A percentile compares a stretch with the other conserved stretches of the same genome.
These are phyloP conservation scores for Enteromius treurensis DNA, from an alignment of 2,797 vertebrate species.

Conservation along the genomic window DNA sequence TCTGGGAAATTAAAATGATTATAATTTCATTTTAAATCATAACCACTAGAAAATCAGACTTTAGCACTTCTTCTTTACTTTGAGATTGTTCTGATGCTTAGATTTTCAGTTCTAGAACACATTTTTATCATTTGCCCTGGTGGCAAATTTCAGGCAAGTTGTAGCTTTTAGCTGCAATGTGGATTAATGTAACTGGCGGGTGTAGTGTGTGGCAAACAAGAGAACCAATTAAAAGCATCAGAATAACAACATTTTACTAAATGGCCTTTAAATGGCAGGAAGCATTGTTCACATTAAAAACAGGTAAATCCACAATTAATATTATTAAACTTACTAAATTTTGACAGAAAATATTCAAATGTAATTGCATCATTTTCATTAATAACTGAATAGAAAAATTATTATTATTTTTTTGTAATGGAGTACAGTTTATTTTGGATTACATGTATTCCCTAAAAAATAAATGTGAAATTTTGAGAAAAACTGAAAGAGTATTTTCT, in stretches of 20 bases:
- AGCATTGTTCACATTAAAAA: background rate
- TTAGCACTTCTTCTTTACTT: too few relatives aligned
- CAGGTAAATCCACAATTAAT: too few relatives aligned
- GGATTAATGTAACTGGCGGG: background rate
- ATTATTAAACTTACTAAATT: background rate
- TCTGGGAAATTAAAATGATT: too few relatives aligned
- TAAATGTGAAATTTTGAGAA: background rate
- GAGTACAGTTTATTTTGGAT: background rate
- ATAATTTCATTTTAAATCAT: too few relatives aligned
- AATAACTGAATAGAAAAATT: too few relatives aligned
- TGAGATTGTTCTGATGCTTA: background rate
- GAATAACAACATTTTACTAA: background rate
- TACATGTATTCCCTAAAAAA: background rate
- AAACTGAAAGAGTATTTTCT: background rate
- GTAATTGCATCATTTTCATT: background rate
- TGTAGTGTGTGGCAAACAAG: background rate
- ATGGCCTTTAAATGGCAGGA: background rate
- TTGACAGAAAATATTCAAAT: background rate
- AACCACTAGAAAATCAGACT: too few relatives aligned
- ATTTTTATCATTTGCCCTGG: background rate
- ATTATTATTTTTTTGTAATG: background rate
- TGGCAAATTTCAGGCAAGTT: background rate
- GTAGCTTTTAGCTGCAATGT: background rate
- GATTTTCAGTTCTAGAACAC: too few relatives aligned
- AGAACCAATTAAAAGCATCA: background rate